phyloP scores from a whole-genome alignment of 2,888 invertebrate genomes.

The Syritta pipiens region DNA sequence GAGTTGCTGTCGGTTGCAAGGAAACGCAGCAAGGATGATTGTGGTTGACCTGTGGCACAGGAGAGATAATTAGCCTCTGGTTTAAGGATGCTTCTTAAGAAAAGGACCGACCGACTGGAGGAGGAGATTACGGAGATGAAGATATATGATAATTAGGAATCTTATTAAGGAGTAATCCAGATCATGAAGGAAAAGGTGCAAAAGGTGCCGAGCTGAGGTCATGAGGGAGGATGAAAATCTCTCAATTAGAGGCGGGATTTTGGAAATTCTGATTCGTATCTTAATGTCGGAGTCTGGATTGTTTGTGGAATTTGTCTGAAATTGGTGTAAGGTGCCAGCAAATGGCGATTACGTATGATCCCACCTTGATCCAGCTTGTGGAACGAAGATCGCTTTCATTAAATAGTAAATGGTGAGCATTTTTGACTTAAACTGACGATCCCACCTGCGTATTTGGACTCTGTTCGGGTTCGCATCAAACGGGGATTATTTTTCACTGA shows the following conservation, averaged over 20 bases:
- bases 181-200: conserved; percentile 14
- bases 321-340: too few relatives aligned
- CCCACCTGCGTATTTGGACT: too few relatives aligned
- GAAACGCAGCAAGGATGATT: conserved; percentile 11
- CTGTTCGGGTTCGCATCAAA: too few relatives aligned
- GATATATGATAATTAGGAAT: conserved; percentile 29
- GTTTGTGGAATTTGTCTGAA: too few relatives aligned
- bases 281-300: too few relatives aligned
- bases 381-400: too few relatives aligned
- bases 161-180: conserved; percentile 38
- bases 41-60: conserved; percentile 45
- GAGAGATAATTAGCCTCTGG: conserved; percentile 41
- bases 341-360: too few relatives aligned
- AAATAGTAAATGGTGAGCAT: too few relatives aligned
- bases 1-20: conserved; percentile 44
- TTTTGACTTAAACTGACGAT: too few relatives aligned
- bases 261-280: neutral
- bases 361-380: too few relatives aligned
- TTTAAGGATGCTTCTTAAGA: conserved; percentile 8
- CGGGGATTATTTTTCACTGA: too few relatives aligned
- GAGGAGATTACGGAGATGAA: neutral
- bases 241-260: conserved; percentile 6
- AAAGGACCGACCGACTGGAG: neutral
- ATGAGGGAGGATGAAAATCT: neutral
- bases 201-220: neutral